Percentiles rank a stretch among this genome's conserved stretches.
These are phyloP conservation scores for Oppia nitens DNA, from an alignment of 1,140 invertebrate species.

Conservation along the genomic window DNA sequence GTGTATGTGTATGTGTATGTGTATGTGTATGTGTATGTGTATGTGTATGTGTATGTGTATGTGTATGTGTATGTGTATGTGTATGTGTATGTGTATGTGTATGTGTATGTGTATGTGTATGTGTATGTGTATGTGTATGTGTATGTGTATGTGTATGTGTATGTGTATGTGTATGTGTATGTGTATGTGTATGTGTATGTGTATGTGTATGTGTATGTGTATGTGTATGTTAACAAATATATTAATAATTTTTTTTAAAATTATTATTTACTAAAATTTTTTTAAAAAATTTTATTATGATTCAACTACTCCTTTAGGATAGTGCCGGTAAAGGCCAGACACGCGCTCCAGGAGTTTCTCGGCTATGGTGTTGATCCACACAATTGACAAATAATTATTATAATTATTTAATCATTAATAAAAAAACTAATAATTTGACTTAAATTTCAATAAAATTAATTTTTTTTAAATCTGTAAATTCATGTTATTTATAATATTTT, in stretches of 20 bases:
- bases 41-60: not conserved
- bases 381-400: too few relatives aligned
- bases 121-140: not conserved
- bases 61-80: too few relatives aligned
- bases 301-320: slow-evolving; percentile 12
- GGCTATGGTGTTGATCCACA: slow-evolving; percentile 17
- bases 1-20: not conserved
- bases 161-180: not conserved
- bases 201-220: not conserved
- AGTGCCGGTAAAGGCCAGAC: slow-evolving; percentile 14
- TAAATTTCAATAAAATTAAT: too few relatives aligned
- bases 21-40: not conserved
- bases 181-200: not conserved
- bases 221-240: not conserved
- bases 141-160: not conserved
- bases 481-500: too few relatives aligned
- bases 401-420: too few relatives aligned
- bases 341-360: slow-evolving; percentile 15
- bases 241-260: not conserved
- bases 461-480: too few relatives aligned
- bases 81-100: too few relatives aligned
- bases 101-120: not conserved
- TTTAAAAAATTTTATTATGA: not conserved
- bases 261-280: not conserved
- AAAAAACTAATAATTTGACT: too few relatives aligned